Base-by-base conservation (phyloP, 2,888 invertebrate species). In the Celastrina argiolus region DNA sequence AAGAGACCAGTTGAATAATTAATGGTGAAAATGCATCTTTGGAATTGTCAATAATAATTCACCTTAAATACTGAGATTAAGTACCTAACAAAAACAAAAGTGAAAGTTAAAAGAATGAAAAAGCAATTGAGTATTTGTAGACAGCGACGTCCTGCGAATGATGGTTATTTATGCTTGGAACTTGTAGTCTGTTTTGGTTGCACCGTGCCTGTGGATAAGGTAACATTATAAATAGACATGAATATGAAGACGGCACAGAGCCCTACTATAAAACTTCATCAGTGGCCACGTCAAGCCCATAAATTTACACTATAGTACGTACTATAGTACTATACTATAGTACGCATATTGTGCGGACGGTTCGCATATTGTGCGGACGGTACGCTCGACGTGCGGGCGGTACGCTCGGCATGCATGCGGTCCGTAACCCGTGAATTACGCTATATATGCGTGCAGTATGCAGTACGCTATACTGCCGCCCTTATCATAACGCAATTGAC, bases 161-260 rank as follows among this genome's bases (percentile, higher is more conserved):
- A 7, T n/a, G 8, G 6, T 58, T n/a, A n/a, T n/a, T 69, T 71
- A 76, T 58, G 75, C 72, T 73, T 80, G 88, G 69, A 80, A 85
- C 70, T 88, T 88, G 81, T 86, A 87, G 74, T 88, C 88, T 2
- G 78, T 80, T 71, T 89, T 90, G 77, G 77, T 83, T 74, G 84
- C 69, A n/a, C 88, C 88, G 70, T 89, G 89, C 69, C 90, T 89
- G 84, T 10, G 82, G 84, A 39, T 69, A 51, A 63, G 18, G 41
- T 45, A 18, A 18, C 18, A 45, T 45, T 42, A 58, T n/a, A n/a
- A n/a, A n/a, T n/a, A n/a, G n/a, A n/a, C n/a, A n/a, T n/a, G n/a
- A n/a, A n/a, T n/a, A n/a, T n/a, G n/a, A n/a, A n/a, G n/a, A n/a
- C n/a, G n/a, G n/a, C n/a, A n/a, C n/a, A n/a, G n/a, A n/a, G n/a